These are phyloP conservation scores for Sarcophaga peregrina DNA, from an alignment of 1,140 invertebrate genomes.

Conservation along the genomic window DNA sequence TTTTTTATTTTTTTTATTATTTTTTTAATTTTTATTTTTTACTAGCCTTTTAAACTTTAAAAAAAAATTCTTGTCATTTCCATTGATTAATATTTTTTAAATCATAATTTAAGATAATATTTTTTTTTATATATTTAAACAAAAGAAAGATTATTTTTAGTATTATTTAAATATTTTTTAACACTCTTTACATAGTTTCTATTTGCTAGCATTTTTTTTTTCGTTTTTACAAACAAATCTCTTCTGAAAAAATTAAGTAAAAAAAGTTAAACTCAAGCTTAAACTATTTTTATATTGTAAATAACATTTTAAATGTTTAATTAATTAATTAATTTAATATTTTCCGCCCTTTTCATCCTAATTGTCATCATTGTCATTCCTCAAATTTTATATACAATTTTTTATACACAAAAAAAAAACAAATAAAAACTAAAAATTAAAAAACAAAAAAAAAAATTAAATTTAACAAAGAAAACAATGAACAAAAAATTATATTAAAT, in stretches of 20 bases:
- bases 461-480: not conserved
- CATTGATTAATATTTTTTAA: slow-evolving; percentile 22
- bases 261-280: too few relatives aligned
- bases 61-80: slow-evolving; percentile 37
- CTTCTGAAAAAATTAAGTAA: too few relatives aligned
- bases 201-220: not conserved
- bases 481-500: not conserved
- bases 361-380: not conserved
- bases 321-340: not conserved
- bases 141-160: slow-evolving; percentile 14
- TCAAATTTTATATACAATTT: not conserved
- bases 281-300: not conserved
- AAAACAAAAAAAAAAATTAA: not conserved
- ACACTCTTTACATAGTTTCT: not conserved
- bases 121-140: not conserved
- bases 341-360: not conserved
- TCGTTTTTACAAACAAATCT: too few relatives aligned
- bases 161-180: slow-evolving; percentile 28
- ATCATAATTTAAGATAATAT: slow-evolving; percentile 11
- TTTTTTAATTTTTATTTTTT: not conserved
- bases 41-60: not conserved
- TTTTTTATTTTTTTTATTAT: not conserved
- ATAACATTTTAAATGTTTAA: slow-evolving; percentile 13
- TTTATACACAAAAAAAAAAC: not conserved
- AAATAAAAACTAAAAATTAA: not conserved